Evolutionary conservation across 2,888 invertebrate species (phyloP), one percentile per base, ranked within the genome.

Genomic region (Chrysotoxum bicinctum): DNA sequence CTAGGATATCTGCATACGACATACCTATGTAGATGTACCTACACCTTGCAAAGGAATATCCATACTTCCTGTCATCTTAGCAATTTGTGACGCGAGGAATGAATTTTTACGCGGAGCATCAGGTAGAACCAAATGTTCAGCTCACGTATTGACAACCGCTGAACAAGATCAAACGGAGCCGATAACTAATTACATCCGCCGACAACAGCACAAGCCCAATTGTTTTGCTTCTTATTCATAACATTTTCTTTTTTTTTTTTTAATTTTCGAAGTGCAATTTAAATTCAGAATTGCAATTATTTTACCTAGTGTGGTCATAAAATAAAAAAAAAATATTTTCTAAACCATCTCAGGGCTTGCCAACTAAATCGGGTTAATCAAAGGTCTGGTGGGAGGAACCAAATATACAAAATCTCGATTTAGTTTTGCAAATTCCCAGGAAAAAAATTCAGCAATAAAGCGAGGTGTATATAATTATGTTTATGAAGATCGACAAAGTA

Each of bases 81-180:
- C 7, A 43, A 19, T 32, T 54, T 12, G 12, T 14, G 19, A 14
- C 6, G 1, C n/a, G 3, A 48, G n/a, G 8, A 9, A 16, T 26
- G n/a, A 30, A 14, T 80, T 74, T 74, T 80, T 69, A 37, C 60
- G 75, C 54, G 69, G 32, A n/a, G n/a, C n/a, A n/a, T n/a, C 75
- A 81, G 80, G 80, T 81, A 80, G 23, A 40, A 45, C 68, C 7
- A 40, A 37, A 21, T 16, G 2, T 16, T 4, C 0, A 1, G n/a
- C 37, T 40, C n/a, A 5, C 6, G 14, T 3, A 43, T 3, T 8
- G 16, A 43, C 16, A 43, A 56, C 30, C 30, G 8, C 30, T 32
- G 56, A 26, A 26, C 8, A n/a, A 52, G 40, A 62, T 48, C 69
- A 80, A 80, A 75, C 43, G 52, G 21, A 30, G 21, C 75, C 68